Evolutionary conservation across 2,113 vertebrate genomes (phyloP).

Genomic region (Oncorhynchus mykiss): DNA sequence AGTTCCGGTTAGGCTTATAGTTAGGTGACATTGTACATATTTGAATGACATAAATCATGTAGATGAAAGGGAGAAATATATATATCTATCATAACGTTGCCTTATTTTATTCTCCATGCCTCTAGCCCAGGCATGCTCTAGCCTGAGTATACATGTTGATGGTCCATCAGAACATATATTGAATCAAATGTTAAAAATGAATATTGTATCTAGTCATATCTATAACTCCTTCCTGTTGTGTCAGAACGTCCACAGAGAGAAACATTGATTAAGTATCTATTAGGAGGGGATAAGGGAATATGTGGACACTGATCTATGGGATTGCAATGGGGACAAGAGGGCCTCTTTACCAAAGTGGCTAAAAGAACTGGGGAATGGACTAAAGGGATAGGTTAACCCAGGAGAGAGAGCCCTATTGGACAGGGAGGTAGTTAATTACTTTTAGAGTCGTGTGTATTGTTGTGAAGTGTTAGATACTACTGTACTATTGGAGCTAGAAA

Average conservation of each 20-base stretch:
- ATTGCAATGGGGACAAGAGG: conserved; percentile 28
- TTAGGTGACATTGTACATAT: neutral
- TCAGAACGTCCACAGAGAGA: neutral
- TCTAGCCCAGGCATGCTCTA: no score
- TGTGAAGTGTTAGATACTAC: no score
- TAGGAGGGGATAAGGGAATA: neutral
- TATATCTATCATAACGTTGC: neutral
- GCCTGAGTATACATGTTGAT: no score
- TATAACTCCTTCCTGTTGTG: neutral
- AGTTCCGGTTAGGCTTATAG: neutral
- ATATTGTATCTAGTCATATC: no score
- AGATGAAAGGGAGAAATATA: neutral
- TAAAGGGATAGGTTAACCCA: conserved; percentile 31
- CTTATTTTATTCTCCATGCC: no score
- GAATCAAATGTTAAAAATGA: no score
- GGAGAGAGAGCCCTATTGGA: conserved; percentile 39
- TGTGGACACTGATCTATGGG: conserved; percentile 36
- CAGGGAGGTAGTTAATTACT: neutral
- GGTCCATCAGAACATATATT: no score
- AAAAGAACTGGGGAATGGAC: conserved; percentile 33
- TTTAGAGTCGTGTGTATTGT: no score
- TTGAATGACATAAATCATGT: neutral
- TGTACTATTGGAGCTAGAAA: no score
- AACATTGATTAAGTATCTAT: neutral
- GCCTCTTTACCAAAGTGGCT: conserved; percentile 26